Conservation (phyloP, 2,888 invertebrate genomes). For the Drosophila robusta region DNA sequence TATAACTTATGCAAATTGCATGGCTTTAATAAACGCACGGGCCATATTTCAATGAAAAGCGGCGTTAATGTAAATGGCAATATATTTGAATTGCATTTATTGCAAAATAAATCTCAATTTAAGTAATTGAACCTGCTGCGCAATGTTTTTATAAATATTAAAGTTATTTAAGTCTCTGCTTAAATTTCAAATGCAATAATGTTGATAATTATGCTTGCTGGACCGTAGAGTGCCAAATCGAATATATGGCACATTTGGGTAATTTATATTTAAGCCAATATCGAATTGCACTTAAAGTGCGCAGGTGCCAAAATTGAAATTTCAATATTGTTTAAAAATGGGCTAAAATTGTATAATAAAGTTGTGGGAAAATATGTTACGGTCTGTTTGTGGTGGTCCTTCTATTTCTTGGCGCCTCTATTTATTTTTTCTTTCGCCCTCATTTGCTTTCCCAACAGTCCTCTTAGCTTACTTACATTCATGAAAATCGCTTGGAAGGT, state of each 20-base stretch:
- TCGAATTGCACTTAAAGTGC: not conserved
- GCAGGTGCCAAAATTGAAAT: not conserved
- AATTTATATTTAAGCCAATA: not conserved
- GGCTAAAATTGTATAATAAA: too few species aligned
- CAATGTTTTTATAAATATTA: conserved; percentile 11
- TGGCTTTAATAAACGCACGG: conserved; percentile 49
- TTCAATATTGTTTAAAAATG: too few species aligned
- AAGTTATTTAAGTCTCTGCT: conserved; percentile 6
- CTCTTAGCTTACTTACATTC: not conserved
- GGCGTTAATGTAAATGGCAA: conserved; percentile 29
- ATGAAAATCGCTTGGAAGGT: not conserved
- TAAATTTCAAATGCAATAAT: not conserved
- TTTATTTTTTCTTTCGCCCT: too few species aligned
- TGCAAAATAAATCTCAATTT: conserved; percentile 22
- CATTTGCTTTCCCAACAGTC: too few species aligned
- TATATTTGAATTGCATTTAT: conserved; percentile 46
- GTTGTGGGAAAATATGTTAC: too few species aligned
- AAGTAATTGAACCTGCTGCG: conserved; percentile 15
- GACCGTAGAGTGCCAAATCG: not conserved
- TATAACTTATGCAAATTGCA: conserved; percentile 24
- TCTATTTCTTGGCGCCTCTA: too few species aligned
- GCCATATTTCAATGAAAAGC: conserved; percentile 39
- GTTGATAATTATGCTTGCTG: conserved; percentile 6
- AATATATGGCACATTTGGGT: conserved; percentile 1
- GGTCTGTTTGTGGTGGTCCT: too few species aligned